These are phyloP conservation scores for Lepus oiostolus DNA, from an alignment of 2,797 vertebrate genomes.

Conservation along the genomic window DNA sequence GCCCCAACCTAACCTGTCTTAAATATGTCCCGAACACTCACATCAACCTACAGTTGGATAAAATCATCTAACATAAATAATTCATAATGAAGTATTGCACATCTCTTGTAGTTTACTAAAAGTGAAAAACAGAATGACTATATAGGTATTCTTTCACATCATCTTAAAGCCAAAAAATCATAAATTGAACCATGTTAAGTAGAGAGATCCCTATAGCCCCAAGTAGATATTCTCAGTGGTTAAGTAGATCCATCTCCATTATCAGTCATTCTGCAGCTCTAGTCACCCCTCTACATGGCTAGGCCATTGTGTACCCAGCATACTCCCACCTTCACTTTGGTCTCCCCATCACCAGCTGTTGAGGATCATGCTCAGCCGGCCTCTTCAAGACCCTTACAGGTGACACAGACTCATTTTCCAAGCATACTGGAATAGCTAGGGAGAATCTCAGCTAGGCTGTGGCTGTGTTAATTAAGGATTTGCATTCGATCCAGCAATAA, in stretches of 20 bases:
- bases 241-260: background rate
- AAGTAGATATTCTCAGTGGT: background rate
- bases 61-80: background rate
- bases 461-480: constrained; percentile 74
- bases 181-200: background rate
- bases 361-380: constrained; percentile 1
- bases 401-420: background rate
- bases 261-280: background rate
- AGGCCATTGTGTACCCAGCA: background rate
- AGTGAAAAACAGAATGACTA: background rate
- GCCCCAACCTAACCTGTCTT: background rate
- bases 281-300: background rate
- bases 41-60: background rate
- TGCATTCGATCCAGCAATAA: constrained; percentile 76
- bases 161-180: background rate
- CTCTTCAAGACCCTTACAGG: background rate
- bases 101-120: background rate
- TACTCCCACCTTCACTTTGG: background rate
- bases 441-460: constrained; percentile 72
- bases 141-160: background rate
- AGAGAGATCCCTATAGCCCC: background rate
- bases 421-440: background rate
- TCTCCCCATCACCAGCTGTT: background rate
- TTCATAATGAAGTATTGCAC: background rate
- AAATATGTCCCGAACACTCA: background rate